Base-by-base conservation (phyloP, 2,797 vertebrate genomes). In the Chromis chromis region DNA sequence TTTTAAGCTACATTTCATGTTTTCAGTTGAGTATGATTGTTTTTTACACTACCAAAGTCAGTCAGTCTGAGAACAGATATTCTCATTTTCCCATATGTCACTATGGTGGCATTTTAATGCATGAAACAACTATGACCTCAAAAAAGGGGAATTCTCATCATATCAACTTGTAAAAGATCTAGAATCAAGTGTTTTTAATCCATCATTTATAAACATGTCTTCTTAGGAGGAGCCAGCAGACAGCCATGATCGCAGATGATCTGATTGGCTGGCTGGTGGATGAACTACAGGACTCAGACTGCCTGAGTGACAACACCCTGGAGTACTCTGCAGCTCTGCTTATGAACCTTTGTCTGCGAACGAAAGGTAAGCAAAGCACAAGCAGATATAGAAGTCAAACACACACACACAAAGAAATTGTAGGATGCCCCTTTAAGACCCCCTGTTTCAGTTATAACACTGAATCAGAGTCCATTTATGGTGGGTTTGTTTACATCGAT, bases 301-400 rank as follows among this genome's bases (percentile, higher is more conserved):
- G 94, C 88, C 94, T 99, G 60, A 97, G 96, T 3, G 98, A 99
- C 91, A 96, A 96, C 92, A 96, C 94, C 0, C 91, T 99, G 88
- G 95, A 96, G 78, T 98, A 98, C 72, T 94, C 96, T 0, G 93
- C 96, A 60, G 96, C 97, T 46, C 87, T 99, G 86, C 96, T 99
- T 22, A 97, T 99, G 97, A 99, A 98, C 87, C 95, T 99, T 57
- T 98, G 96, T 85, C 95, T 99, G 59, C 93, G 96, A 36, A 96
- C 95, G 3, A 90, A 95, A 96, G 98, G 98, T 98, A 81, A 73
- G 11, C 9, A 1, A 69, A 22, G 10, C 25, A 40, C 19, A 25
- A 49, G 12, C 21, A 9, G 16, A 63, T n/a, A 14, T 12, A 42
- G 17, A 71, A 57, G 4, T n/a, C 8, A 52, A 6, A 21, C 8